Evolutionary conservation across 2,113 vertebrate species (phyloP).

Genomic region (Macrotus californicus): DNA sequence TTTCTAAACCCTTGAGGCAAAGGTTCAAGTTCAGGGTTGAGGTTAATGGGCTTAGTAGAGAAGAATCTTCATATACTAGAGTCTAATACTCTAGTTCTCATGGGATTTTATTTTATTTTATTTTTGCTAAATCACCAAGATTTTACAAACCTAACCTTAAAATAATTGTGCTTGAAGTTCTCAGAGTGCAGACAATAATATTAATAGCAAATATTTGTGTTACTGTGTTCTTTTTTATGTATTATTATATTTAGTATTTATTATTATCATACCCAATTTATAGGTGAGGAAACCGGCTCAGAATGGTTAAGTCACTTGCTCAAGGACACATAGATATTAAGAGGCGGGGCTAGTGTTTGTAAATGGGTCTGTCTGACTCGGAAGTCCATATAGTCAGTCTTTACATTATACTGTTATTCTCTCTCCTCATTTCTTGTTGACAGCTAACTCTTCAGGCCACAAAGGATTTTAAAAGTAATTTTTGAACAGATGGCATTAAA

Average conservation of each 20-base stretch:
- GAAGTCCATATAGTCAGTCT: not conserved
- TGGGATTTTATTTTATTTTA: not conserved
- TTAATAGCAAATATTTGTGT: not conserved
- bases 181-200: not conserved
- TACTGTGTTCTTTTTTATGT: not conserved
- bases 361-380: not conserved
- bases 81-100: not conserved
- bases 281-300: not conserved
- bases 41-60: slow-evolving; percentile 16
- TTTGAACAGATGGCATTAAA: slow-evolving; percentile 3
- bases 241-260: not conserved
- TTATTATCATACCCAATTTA: not conserved
- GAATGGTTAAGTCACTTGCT: not conserved
- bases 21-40: slow-evolving; percentile 57
- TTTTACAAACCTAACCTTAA: slow-evolving; percentile 35
- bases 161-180: not conserved
- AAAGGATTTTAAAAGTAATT: not conserved
- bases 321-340: not conserved
- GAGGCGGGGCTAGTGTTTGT: not conserved
- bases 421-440: not conserved
- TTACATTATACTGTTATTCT: not conserved
- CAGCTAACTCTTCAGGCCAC: not conserved
- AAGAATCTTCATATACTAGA: slow-evolving; percentile 1
- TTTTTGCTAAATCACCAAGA: not conserved
- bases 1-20: slow-evolving; percentile 43